Conservation (phyloP, 2,888 invertebrate genomes). For the Mesopsocus fuscifrons region DNA sequence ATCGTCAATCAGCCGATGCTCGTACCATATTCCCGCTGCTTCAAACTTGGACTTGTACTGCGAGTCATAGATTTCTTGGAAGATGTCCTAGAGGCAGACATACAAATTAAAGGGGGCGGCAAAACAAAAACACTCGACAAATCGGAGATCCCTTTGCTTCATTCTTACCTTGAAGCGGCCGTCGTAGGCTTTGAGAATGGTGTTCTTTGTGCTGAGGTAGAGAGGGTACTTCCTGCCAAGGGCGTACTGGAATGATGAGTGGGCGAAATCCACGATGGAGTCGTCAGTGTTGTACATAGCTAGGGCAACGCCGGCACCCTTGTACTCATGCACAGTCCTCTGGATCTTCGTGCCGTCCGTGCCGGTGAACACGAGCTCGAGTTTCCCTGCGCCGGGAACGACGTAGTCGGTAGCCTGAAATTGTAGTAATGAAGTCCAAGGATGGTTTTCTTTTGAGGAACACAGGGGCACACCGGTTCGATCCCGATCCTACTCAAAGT, state of each 20-base stretch:
- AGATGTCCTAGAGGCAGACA: too few species aligned
- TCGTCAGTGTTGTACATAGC: conserved; percentile 95
- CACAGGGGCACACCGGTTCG: background rate
- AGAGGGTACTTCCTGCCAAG: conserved; percentile 68
- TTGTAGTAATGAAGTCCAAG: conserved; percentile 38
- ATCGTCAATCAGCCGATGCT: conserved; percentile 94
- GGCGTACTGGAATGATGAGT: conserved; percentile 83
- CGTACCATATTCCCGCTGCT: conserved; percentile 84
- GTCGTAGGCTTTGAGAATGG: conserved; percentile 90
- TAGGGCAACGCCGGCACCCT: conserved; percentile 77
- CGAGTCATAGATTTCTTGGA: conserved; percentile 82
- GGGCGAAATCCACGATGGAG: conserved; percentile 85
- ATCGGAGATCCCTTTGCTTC: too few species aligned
- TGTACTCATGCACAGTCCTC: conserved; percentile 65
- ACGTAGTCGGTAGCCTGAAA: conserved; percentile 93
- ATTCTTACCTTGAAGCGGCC: conserved; percentile 95
- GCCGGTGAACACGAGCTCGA: conserved; percentile 61
- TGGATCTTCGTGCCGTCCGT: conserved; percentile 32
- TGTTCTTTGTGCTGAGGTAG: conserved; percentile 92
- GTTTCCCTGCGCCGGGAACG: conserved; percentile 74
- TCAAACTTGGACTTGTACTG: conserved; percentile 75
- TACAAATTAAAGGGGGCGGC: too few species aligned
- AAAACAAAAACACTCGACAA: too few species aligned
- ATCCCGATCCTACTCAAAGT: background rate
- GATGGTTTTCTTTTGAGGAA: background rate